Conservation (phyloP, 1,140 invertebrate genomes). For the Drosophila paulistorum region DNA sequence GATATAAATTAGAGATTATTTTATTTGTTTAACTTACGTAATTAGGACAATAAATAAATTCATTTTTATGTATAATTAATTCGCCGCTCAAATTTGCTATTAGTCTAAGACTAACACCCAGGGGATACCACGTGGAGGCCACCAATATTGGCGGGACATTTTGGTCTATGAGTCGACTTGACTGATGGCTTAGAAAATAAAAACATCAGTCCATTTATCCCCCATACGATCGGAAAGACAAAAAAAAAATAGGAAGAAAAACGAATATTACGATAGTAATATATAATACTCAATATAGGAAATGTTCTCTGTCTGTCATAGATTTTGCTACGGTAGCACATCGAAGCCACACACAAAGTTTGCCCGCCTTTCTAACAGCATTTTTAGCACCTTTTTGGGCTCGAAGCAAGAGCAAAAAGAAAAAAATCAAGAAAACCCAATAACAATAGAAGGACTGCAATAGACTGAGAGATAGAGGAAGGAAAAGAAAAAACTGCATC, state of each 20-base stretch:
- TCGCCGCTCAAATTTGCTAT: slow-evolving; percentile 2
- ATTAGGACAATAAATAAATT: no score
- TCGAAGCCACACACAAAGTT: neutral
- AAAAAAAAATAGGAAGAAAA: no score
- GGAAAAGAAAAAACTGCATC: neutral
- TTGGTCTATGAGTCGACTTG: slow-evolving; percentile 9
- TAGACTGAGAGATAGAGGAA: neutral
- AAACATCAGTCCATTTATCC: neutral
- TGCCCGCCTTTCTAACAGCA: slow-evolving; percentile 4
- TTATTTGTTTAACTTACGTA: no score
- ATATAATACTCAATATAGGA: no score
- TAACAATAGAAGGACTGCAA: neutral
- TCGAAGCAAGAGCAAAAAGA: slow-evolving; percentile 1
- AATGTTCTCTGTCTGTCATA: no score
- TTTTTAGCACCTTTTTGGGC: slow-evolving; percentile 3
- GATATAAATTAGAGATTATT: no score
- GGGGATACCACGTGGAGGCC: slow-evolving; percentile 7
- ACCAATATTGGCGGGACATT: neutral
- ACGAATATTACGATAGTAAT: no score
- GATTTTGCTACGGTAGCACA: neutral
- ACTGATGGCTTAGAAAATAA: neutral
- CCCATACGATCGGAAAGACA: neutral
- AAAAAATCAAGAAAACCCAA: neutral
- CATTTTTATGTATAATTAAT: no score
- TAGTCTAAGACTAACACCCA: neutral